Percentiles rank a stretch among this genome's conserved stretches.
These are phyloP conservation scores for Phengaris arion DNA, from an alignment of 2,888 invertebrate species.

Conservation along the genomic window DNA sequence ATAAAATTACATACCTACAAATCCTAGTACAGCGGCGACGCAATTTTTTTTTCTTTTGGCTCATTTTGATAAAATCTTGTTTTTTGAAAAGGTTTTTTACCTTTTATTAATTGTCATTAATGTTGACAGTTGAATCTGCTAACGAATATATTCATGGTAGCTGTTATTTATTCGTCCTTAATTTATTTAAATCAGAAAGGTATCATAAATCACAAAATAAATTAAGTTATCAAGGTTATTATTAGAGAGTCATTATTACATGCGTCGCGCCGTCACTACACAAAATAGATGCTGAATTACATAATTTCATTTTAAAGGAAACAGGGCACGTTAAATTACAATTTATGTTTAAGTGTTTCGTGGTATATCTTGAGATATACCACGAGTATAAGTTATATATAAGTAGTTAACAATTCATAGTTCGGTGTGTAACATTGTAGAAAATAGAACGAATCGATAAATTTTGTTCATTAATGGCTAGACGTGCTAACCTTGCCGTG, in stretches of 20 bases:
- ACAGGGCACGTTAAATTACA: too few species aligned
- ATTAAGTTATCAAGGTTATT: background rate
- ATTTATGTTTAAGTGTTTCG: background rate
- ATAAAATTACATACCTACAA: too few species aligned
- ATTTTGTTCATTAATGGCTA: conserved; percentile 4
- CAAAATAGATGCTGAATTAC: background rate
- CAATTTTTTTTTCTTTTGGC: too few species aligned
- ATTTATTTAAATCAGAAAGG: background rate
- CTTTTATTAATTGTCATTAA: too few species aligned
- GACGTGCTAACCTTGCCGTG: conserved; percentile 28
- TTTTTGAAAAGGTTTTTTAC: too few species aligned
- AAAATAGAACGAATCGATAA: conserved; percentile 26
- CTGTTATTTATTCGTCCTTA: background rate
- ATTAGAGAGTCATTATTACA: too few species aligned
- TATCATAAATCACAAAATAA: background rate
- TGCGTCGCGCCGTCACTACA: background rate
- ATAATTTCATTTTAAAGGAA: background rate
- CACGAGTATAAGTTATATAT: too few species aligned
- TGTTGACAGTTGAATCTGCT: too few species aligned
- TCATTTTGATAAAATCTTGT: too few species aligned
- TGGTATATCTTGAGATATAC: background rate
- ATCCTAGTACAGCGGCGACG: too few species aligned
- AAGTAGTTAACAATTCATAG: background rate
- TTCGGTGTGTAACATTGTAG: background rate
- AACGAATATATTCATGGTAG: background rate